These are phyloP conservation scores for Sinocyclocheilus maitianheensis DNA, from an alignment of 2,113 vertebrate genomes.

Conservation along the genomic window DNA sequence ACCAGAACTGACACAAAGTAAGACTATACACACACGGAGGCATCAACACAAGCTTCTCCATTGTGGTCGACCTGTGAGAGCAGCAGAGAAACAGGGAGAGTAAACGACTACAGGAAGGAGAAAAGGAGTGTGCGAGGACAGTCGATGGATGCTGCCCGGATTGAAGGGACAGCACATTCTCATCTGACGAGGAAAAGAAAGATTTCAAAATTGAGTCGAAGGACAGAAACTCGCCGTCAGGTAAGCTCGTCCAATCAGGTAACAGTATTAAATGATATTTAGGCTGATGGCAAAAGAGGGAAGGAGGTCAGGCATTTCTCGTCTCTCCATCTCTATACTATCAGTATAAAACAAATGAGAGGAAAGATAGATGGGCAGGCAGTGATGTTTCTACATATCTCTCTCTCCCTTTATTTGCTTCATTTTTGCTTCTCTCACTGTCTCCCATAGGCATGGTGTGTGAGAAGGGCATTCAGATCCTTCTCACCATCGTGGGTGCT, in stretches of 20 bases:
- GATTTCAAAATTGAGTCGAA: slow-evolving; percentile 84
- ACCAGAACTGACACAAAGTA: slow-evolving; percentile 44
- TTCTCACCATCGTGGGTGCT: slow-evolving; percentile 90
- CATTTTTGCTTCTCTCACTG: neutral
- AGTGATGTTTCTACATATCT: neutral
- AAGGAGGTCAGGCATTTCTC: neutral
- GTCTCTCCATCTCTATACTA: neutral
- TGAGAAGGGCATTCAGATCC: slow-evolving; percentile 91
- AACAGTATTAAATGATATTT: neutral
- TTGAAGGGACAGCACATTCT: slow-evolving; percentile 78
- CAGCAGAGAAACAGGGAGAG: slow-evolving; percentile 53
- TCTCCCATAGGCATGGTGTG: slow-evolving; percentile 83
- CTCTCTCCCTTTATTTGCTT: no score
- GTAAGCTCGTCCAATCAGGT: slow-evolving; percentile 52
- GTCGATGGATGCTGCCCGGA: slow-evolving; percentile 84
- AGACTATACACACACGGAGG: neutral
- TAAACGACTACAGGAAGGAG: slow-evolving; percentile 57
- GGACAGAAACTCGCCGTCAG: slow-evolving; percentile 81
- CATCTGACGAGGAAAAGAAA: slow-evolving; percentile 79
- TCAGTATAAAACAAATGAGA: neutral
- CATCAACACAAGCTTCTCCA: neutral
- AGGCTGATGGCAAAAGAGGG: no score
- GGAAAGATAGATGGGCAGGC: neutral
- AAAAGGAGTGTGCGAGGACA: slow-evolving; percentile 73
- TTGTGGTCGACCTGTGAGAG: slow-evolving; percentile 41